Base-by-base conservation (phyloP, 2,113 vertebrate genomes). In the Onychostoma macrolepis region DNA sequence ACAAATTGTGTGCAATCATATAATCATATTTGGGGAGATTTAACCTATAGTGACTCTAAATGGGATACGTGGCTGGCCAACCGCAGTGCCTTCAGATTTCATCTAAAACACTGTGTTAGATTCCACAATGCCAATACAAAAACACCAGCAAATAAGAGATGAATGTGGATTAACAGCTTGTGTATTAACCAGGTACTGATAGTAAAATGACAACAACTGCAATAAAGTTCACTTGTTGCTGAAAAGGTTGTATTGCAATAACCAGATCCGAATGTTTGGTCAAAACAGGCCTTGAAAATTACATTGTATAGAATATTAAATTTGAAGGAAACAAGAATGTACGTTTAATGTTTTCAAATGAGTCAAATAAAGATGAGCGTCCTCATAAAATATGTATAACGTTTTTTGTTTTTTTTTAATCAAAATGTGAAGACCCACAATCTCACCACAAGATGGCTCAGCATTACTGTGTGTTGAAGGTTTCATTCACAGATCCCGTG, bases 361-460 rank as follows among this genome's bases (percentile, higher is more conserved):
- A 89, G 89, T 88, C 74, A 19, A 86, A 58, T 72, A 80, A 80
- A 72, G 13, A 53, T 26, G 38, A 45, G 24, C 21, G 26, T 43
- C 21, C 2, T 3, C 1, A 75, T 38, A 72, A 72, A 41, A 24
- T 75, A 15, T 45, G 38, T 75, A 12, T 61, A 15, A 4, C 13
- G 43, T 30, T 6, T 67, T 24, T 48, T 26, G 48, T 4, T 33
- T 6, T 28, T 48, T 53, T 53, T 53, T 56, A 53, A 36, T 33
- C 17, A 41, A 58, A 7, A 10, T 19, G 36, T 81, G 36, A 17
- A 28, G 10, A 17, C 36, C 26, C 43, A 19, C 13, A 21, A 24
- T 48, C 11, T 19, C 0, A 30, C 80, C 80, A 83, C 80, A 83
- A 33, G 80, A 30, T 69, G 80, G 43, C 80, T 83, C 80, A 4